These are phyloP conservation scores for rabbit (Oryctolagus cuniculus) DNA, from an alignment of 2,113 vertebrate genomes.

Conservation along the genomic window DNA sequence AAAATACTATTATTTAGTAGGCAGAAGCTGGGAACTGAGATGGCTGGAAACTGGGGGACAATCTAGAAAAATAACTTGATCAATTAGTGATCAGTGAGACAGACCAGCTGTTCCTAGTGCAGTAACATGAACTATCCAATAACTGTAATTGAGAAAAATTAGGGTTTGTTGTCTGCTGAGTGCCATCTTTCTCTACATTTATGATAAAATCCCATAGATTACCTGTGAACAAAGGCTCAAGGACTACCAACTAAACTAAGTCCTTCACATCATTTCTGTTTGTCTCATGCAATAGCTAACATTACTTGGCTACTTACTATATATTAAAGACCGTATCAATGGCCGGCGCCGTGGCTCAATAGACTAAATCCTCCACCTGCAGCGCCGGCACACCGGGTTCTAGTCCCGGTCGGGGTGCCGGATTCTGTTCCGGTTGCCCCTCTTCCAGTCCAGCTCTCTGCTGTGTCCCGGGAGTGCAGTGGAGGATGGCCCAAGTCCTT, in stretches of 20 bases:
- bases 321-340: background rate
- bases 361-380: no score
- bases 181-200: background rate
- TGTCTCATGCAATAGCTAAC: background rate
- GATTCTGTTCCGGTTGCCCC: no score
- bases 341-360: no score
- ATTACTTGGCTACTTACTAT: background rate
- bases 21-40: background rate
- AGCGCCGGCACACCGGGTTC: no score
- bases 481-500: no score
- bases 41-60: conserved; percentile 60
- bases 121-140: background rate
- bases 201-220: background rate
- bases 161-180: conserved; percentile 17
- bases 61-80: conserved; percentile 59
- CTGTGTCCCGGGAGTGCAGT: no score
- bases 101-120: conserved; percentile 46
- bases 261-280: background rate
- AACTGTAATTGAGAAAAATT: background rate
- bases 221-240: conserved; percentile 17
- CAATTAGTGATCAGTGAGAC: conserved; percentile 38
- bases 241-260: conserved; percentile 4
- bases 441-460: no score
- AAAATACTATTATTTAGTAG: conserved; percentile 57
- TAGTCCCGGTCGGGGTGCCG: no score